Evolutionary conservation across 2,797 vertebrate species (phyloP).

Genomic region (Xiphorhynchus erythropygius): DNA sequence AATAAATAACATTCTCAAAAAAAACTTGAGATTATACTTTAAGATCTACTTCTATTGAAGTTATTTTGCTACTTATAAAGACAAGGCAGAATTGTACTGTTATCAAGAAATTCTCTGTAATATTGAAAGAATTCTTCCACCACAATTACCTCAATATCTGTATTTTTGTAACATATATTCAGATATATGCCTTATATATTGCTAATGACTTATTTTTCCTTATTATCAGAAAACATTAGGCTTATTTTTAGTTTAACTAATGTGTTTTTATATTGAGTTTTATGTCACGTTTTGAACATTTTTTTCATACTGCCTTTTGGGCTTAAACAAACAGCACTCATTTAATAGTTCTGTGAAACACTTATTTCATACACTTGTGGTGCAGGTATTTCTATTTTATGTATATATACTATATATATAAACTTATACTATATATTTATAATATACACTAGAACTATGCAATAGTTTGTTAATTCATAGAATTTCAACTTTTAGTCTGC

Average conservation of each 20-base stretch:
- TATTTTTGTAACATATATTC: background rate
- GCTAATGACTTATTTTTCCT: background rate
- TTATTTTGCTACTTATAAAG: background rate
- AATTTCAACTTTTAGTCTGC: background rate
- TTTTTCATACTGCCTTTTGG: background rate
- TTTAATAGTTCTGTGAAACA: background rate
- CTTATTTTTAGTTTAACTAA: background rate
- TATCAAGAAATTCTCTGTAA: background rate
- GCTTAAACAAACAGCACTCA: background rate
- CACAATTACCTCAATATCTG: background rate
- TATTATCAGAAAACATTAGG: background rate
- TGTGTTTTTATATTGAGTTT: background rate
- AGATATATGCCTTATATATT: background rate
- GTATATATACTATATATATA: background rate
- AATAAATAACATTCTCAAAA: conserved; percentile 32
- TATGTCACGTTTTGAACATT: background rate
- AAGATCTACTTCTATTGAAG: background rate
- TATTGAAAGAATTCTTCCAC: background rate
- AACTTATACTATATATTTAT: background rate
- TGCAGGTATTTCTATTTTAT: background rate
- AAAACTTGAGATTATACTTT: background rate
- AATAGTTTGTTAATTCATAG: background rate
- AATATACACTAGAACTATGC: background rate
- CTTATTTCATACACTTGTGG: background rate
- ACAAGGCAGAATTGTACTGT: background rate